phyloP scores from a whole-genome alignment of 2,797 vertebrate species.

The Antennarius maculatus region DNA sequence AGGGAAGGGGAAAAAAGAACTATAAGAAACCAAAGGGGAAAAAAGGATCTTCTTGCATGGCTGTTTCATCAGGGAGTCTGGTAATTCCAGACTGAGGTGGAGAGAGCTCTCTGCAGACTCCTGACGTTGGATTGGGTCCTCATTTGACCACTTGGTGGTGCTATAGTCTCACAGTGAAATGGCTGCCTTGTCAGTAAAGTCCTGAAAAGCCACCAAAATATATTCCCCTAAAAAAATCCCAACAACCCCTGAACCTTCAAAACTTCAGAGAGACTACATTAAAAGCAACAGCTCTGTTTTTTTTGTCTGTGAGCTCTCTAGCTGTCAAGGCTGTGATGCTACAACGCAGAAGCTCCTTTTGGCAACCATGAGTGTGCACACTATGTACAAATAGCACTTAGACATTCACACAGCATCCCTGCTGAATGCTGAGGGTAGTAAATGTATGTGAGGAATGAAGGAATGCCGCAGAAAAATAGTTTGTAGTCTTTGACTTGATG shows the following conservation, averaged over 20 bases:
- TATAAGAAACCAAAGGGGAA: neutral
- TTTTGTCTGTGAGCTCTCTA: slow-evolving; percentile 48
- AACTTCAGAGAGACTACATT: slow-evolving; percentile 62
- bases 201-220: slow-evolving; percentile 67
- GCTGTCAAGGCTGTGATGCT: slow-evolving; percentile 66
- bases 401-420: slow-evolving; percentile 58
- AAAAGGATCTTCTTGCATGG: slow-evolving; percentile 57
- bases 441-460: slow-evolving; percentile 26
- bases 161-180: slow-evolving; percentile 82
- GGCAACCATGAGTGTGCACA: slow-evolving; percentile 61
- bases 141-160: slow-evolving; percentile 76
- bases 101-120: slow-evolving; percentile 37
- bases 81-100: slow-evolving; percentile 59
- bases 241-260: slow-evolving; percentile 45
- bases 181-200: slow-evolving; percentile 57
- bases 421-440: slow-evolving; percentile 43
- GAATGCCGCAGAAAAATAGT: slow-evolving; percentile 28
- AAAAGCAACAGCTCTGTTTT: slow-evolving; percentile 55
- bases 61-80: slow-evolving; percentile 53
- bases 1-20: slow-evolving; percentile 1
- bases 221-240: slow-evolving; percentile 56
- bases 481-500: slow-evolving; percentile 27
- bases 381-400: slow-evolving; percentile 67
- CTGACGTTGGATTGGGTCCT: slow-evolving; percentile 46
- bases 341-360: slow-evolving; percentile 66